Evolutionary conservation across 1,140 invertebrate genomes (phyloP).

Genomic region (Aphis craccivora): DNA sequence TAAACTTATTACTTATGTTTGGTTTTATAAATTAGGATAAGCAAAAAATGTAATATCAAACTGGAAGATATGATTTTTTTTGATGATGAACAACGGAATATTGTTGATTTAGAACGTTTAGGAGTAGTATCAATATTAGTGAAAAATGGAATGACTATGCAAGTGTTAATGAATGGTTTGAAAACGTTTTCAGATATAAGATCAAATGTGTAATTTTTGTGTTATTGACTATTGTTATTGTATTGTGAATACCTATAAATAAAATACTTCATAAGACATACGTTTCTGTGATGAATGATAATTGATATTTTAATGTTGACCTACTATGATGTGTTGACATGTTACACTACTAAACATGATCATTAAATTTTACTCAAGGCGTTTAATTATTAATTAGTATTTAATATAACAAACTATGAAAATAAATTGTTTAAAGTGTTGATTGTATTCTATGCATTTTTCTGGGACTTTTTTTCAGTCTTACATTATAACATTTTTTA

Average conservation of each 20-base stretch:
- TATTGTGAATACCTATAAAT: not conserved
- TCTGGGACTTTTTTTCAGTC: too few relatives aligned
- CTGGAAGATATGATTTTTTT: constrained; percentile 74
- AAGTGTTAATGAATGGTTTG: constrained; percentile 67
- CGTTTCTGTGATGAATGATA: not conserved
- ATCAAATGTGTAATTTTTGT: not conserved
- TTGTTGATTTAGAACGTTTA: constrained; percentile 67
- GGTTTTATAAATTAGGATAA: constrained; percentile 24
- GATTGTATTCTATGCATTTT: too few relatives aligned
- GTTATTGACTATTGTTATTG: not conserved
- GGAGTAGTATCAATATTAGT: constrained; percentile 71
- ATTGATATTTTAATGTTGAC: not conserved
- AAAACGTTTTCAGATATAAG: constrained; percentile 63
- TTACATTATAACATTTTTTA: too few relatives aligned
- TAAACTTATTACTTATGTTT: not conserved
- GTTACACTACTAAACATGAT: too few relatives aligned
- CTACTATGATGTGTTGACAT: too few relatives aligned
- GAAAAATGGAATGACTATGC: constrained; percentile 66
- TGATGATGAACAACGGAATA: constrained; percentile 74
- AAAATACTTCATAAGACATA: not conserved
- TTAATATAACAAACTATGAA: too few relatives aligned
- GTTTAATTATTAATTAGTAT: too few relatives aligned
- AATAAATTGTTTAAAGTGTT: too few relatives aligned
- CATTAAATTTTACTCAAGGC: too few relatives aligned
- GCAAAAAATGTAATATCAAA: constrained; percentile 45